Conservation (phyloP, 2,888 invertebrate genomes). For the Neoascia interrupta region DNA sequence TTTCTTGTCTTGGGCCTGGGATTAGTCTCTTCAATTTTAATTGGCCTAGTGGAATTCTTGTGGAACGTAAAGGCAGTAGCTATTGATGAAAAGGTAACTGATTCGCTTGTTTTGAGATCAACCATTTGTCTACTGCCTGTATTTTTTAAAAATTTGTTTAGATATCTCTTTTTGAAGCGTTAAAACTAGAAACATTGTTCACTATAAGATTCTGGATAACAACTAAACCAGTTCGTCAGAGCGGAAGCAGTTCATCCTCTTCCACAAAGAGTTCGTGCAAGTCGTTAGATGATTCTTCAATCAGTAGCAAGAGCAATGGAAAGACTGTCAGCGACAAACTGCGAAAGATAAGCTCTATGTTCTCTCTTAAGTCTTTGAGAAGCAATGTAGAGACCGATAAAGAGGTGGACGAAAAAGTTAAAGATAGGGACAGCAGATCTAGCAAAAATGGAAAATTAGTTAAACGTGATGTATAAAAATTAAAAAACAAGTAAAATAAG, state of each 20-base stretch:
- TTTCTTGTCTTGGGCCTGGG: constrained; percentile 91
- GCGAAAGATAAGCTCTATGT: constrained; percentile 77
- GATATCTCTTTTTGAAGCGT: constrained; percentile 86
- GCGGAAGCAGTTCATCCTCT: constrained; percentile 73
- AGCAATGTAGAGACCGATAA: constrained; percentile 14
- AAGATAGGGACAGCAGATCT: constrained; percentile 25
- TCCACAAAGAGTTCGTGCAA: constrained; percentile 75
- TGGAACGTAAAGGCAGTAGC: constrained; percentile 90
- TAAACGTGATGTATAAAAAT: constrained; percentile 16
- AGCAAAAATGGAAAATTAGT: constrained; percentile 32
- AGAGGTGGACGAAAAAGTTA: constrained; percentile 1
- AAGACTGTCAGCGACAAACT: constrained; percentile 75
- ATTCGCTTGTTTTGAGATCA: background rate
- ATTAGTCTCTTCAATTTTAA: constrained; percentile 84
- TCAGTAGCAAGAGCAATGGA: constrained; percentile 72
- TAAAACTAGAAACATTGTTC: constrained; percentile 86
- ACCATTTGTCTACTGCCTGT: background rate
- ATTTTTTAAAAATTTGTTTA: constrained; percentile 74
- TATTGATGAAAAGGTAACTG: constrained; percentile 86
- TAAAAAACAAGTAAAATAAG: background rate
- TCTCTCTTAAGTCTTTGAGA: constrained; percentile 75
- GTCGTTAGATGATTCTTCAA: constrained; percentile 70
- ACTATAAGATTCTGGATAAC: constrained; percentile 87
- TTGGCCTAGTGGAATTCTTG: constrained; percentile 91
- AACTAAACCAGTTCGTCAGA: constrained; percentile 84